Evolutionary conservation across 1,140 invertebrate species (phyloP).

Genomic region (Oreohelix idahoensis): DNA sequence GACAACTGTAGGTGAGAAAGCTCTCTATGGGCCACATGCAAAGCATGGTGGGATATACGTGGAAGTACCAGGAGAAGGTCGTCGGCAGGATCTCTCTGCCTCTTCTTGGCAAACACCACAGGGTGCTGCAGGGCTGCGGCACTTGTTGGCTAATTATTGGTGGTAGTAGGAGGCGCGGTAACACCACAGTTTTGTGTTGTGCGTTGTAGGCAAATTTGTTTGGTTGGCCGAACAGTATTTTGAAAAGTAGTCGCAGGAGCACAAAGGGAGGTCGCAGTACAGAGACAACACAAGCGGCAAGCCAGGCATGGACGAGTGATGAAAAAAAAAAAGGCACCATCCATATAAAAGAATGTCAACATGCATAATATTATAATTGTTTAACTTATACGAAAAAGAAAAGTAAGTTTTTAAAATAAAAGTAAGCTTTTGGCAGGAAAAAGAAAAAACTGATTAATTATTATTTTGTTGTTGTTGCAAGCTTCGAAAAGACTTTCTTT

Average conservation of each 20-base stretch:
- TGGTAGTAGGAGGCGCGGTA: constrained; percentile 6
- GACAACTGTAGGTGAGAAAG: constrained; percentile 10
- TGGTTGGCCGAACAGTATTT: constrained; percentile 23
- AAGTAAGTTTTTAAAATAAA: neutral
- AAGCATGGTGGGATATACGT: constrained; percentile 72
- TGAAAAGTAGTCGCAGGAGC: constrained; percentile 38
- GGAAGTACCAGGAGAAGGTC: constrained; percentile 91
- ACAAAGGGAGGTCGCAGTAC: constrained; percentile 37
- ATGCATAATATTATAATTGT: constrained; percentile 28
- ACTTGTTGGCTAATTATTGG: constrained; percentile 33
- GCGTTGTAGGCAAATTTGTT: constrained; percentile 12
- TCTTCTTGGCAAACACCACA: constrained; percentile 85
- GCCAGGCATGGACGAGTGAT: constrained; percentile 35
- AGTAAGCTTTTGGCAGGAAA: no score
- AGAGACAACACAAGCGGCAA: constrained; percentile 41
- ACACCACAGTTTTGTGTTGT: constrained; percentile 21
- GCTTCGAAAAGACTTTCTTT: no score
- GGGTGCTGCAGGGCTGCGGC: constrained; percentile 23
- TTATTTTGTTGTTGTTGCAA: no score
- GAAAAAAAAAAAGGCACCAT: constrained; percentile 42
- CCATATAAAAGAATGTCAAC: constrained; percentile 38
- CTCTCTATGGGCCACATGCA: constrained; percentile 71
- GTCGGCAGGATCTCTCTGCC: constrained; percentile 85
- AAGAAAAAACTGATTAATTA: no score
- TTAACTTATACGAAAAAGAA: neutral